Evolutionary conservation across 1,140 invertebrate genomes (phyloP).

Genomic region (Musca vetustissima): DNA sequence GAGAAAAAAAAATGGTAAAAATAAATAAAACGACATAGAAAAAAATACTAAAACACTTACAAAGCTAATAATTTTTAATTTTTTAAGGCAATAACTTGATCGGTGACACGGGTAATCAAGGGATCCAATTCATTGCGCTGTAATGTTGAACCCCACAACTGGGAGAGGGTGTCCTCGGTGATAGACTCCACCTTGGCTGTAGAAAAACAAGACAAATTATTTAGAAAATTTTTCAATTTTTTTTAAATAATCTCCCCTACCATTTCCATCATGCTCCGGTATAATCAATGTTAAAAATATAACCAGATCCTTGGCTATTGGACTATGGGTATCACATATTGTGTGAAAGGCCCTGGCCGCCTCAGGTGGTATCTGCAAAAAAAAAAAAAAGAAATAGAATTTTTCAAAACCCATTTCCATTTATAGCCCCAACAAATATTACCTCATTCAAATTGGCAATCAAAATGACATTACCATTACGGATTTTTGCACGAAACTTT

Average conservation of each 20-base stretch:
- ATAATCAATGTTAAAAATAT: conserved; percentile 44
- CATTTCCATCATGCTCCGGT: neutral
- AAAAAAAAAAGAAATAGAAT: no score
- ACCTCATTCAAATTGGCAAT: conserved; percentile 47
- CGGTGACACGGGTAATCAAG: conserved; percentile 45
- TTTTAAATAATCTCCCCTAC: neutral
- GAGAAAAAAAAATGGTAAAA: neutral
- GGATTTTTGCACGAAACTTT: conserved; percentile 40
- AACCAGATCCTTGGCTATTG: conserved; percentile 39
- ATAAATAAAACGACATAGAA: neutral
- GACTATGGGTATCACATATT: conserved; percentile 45
- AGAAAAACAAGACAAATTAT: neutral
- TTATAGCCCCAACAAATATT: no score
- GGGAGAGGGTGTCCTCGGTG: conserved; percentile 30
- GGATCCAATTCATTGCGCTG: conserved; percentile 39
- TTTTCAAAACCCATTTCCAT: no score
- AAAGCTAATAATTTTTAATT: neutral
- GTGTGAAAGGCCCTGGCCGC: conserved; percentile 44
- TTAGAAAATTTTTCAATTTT: neutral
- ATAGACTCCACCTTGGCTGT: neutral
- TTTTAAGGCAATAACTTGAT: conserved; percentile 35
- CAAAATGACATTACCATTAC: conserved; percentile 45
- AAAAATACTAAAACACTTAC: neutral
- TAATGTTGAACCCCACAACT: conserved; percentile 39
- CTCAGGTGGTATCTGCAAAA: conserved; percentile 38